phyloP scores from a whole-genome alignment of 2,113 vertebrate genomes.

The Nothocercus nigrocapillus region DNA sequence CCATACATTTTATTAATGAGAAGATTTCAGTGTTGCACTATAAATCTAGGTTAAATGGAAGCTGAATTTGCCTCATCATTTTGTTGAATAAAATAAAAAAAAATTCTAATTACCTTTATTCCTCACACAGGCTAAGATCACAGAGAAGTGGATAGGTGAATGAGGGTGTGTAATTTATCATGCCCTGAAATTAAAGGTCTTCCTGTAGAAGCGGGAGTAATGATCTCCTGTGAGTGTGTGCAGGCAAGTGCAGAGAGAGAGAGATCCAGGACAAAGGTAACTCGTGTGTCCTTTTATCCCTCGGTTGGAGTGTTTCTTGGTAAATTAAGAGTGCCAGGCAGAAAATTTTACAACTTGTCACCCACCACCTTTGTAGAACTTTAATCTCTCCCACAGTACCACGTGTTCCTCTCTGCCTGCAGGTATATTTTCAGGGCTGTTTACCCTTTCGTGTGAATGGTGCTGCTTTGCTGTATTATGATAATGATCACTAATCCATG shows the following conservation, averaged over 20 bases:
- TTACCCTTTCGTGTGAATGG: background rate
- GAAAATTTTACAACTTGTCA: background rate
- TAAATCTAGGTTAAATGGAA: background rate
- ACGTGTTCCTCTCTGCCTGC: background rate
- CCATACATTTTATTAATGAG: background rate
- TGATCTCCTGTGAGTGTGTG: background rate
- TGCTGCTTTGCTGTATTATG: background rate
- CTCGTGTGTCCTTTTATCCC: background rate
- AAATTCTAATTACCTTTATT: background rate
- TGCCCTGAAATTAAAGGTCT: background rate
- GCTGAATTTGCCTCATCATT: background rate
- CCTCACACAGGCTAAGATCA: background rate
- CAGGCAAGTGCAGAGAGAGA: background rate
- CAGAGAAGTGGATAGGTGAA: background rate
- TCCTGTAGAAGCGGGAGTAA: background rate
- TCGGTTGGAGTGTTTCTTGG: background rate
- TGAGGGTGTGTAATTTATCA: background rate
- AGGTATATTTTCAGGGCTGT: background rate
- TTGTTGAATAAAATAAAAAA: background rate
- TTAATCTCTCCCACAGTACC: background rate
- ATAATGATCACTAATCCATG: background rate
- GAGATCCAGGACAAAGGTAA: background rate
- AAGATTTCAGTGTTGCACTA: background rate
- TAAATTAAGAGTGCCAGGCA: background rate
- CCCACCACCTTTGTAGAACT: background rate